A percentile compares a stretch with the other conserved stretches of the same genome.
Conservation (phyloP, 2,888 invertebrate species). For the Dasysyrphus albostriatus region DNA sequence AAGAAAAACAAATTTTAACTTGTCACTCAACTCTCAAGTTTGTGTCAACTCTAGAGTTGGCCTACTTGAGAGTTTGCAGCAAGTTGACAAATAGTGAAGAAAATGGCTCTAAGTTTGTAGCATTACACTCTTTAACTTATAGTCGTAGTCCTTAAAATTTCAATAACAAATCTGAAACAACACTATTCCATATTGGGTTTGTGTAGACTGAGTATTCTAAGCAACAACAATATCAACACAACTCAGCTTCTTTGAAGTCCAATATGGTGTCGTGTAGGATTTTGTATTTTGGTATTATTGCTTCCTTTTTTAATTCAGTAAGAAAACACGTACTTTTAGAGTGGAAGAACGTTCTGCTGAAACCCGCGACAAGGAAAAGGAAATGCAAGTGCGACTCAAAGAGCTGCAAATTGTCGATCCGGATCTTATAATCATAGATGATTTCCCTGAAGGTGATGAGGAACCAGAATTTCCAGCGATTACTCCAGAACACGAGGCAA, state of each 20-base stretch:
- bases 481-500: constrained; percentile 87
- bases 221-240: background rate
- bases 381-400: constrained; percentile 84
- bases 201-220: background rate
- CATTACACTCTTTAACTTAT: background rate
- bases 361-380: constrained; percentile 84
- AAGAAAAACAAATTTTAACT: no score
- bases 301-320: constrained; percentile 29
- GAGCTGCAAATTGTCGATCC: constrained; percentile 79
- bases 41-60: no score
- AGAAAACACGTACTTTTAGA: constrained; percentile 71
- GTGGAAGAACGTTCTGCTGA: constrained; percentile 77
- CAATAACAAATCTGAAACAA: background rate
- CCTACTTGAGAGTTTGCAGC: no score
- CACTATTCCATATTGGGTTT: constrained; percentile 38
- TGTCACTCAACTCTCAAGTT: no score
- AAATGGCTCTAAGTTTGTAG: no score
- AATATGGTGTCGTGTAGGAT: constrained; percentile 43
- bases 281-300: background rate
- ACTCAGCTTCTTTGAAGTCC: background rate
- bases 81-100: no score
- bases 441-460: constrained; percentile 85
- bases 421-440: constrained; percentile 84
- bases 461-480: constrained; percentile 86
- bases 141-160: background rate